These are phyloP conservation scores for Noctuana brunneofusca DNA, from an alignment of 2,888 invertebrate species.

Conservation along the genomic window DNA sequence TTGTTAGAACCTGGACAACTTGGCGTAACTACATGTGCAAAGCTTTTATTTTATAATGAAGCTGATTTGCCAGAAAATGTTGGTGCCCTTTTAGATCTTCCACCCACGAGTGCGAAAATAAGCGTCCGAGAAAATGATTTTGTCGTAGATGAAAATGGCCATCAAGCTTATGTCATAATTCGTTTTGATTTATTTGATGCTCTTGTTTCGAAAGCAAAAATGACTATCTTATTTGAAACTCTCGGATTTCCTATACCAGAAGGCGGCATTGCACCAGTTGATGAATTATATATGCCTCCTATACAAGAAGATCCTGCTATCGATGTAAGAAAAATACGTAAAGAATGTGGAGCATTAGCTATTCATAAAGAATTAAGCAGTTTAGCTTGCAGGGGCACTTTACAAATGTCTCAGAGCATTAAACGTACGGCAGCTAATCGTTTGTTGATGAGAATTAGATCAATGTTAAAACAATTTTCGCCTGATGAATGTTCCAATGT, in stretches of 20 bases:
- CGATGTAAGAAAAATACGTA: slow-evolving; percentile 62
- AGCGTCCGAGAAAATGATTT: slow-evolving; percentile 56
- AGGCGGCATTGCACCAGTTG: slow-evolving; percentile 46
- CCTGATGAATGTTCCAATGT: slow-evolving; percentile 59
- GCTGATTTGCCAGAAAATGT: slow-evolving; percentile 50
- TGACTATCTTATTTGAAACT: slow-evolving; percentile 53
- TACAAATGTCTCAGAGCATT: slow-evolving; percentile 69
- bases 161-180: slow-evolving; percentile 57
- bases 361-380: slow-evolving; percentile 70
- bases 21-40: slow-evolving; percentile 58
- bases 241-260: slow-evolving; percentile 57
- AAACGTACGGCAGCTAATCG: slow-evolving; percentile 73
- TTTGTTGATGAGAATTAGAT: slow-evolving; percentile 62
- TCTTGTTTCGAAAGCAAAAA: slow-evolving; percentile 57
- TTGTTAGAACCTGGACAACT: slow-evolving; percentile 63
- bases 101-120: slow-evolving; percentile 63
- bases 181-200: slow-evolving; percentile 65
- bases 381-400: slow-evolving; percentile 58
- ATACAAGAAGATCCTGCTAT: slow-evolving; percentile 53
- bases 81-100: slow-evolving; percentile 60
- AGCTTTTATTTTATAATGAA: slow-evolving; percentile 58
- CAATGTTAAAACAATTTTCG: slow-evolving; percentile 67
- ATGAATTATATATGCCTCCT: slow-evolving; percentile 50
- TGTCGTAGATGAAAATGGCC: slow-evolving; percentile 58
- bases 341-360: slow-evolving; percentile 66